Percentiles rank a stretch among this genome's conserved stretches.
Conservation (phyloP, 2,888 invertebrate genomes). For the Cerceris ruficornis region DNA sequence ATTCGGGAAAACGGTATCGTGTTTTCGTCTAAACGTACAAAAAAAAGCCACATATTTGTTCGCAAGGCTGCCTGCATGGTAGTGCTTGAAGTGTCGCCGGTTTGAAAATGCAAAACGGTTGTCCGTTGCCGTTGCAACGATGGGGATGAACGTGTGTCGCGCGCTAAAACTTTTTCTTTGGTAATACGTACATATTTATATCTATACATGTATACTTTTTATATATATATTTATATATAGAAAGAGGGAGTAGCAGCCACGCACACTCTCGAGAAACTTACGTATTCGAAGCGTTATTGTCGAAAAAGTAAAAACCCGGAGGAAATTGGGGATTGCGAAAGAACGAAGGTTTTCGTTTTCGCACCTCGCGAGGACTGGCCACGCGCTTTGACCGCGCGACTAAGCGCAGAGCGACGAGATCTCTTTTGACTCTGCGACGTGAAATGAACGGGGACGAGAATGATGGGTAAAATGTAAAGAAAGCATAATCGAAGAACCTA, state of each 20-base stretch:
- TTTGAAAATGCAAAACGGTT: slow-evolving; percentile 32
- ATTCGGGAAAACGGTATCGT: slow-evolving; percentile 46
- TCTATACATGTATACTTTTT: background rate
- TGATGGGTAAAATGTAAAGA: slow-evolving; percentile 2
- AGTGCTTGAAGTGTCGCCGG: slow-evolving; percentile 32
- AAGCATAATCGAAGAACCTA: slow-evolving; percentile 18
- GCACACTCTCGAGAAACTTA: slow-evolving; percentile 20
- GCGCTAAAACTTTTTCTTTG: slow-evolving; percentile 43
- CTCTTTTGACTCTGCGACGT: slow-evolving; percentile 1
- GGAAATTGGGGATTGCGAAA: slow-evolving; percentile 5
- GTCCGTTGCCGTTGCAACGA: background rate
- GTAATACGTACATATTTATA: slow-evolving; percentile 49
- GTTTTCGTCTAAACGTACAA: slow-evolving; percentile 53
- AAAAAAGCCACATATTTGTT: slow-evolving; percentile 40
- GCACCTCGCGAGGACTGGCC: slow-evolving; percentile 6
- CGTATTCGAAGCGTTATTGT: slow-evolving; percentile 41
- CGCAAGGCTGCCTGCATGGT: slow-evolving; percentile 50
- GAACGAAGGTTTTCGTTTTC: slow-evolving; percentile 8
- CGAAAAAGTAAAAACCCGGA: slow-evolving; percentile 48
- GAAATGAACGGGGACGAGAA: background rate
- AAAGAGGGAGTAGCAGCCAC: background rate
- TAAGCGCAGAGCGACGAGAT: slow-evolving; percentile 3
- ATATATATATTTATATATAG: no score
- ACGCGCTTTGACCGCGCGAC: slow-evolving; percentile 6
- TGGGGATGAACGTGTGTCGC: slow-evolving; percentile 29